Base-by-base conservation (phyloP, 2,797 vertebrate genomes). In the Sternotherus odoratus region DNA sequence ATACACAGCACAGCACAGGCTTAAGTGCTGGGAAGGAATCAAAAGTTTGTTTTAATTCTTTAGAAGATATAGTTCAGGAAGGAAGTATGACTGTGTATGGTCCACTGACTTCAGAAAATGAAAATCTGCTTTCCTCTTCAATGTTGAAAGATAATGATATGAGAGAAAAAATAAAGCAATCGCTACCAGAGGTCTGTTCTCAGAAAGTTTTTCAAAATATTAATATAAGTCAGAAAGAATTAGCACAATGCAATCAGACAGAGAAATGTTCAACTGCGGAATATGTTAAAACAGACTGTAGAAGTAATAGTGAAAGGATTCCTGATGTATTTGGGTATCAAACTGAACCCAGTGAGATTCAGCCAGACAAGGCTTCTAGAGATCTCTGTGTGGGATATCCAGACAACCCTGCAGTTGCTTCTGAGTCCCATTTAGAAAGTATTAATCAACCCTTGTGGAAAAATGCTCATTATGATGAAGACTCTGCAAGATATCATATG, bases 41-140 rank as follows among this genome's bases (percentile, higher is more conserved):
- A 56, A 84, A 96, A 89, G 80, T 86, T 43, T 77, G 11, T 87
- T 69, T 93, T 88, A 49, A 88, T 91, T 93, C 90, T 78, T 50
- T 21, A 66, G 92, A 96, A 95, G 87, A 92, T 60, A 79, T 3
- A 72, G 51, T 12, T 89, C 77, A 75, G 74, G 93, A 95, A 63
- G 85, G 83, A 91, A 87, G 51, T 88, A 26, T 7, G 13, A 5
- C 0, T 84, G 79, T 57, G 87, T 75, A 79, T 69, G 78, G 63
- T 85, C 86, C 92, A 77, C 49, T 87, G 56, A 30, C 28, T 39
- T 82, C 89, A 81, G 83, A 24, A 66, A 66, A 78, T 84, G 86
- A 74, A 81, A 85, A 89, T 54, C n/a, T 86, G 66, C 60, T 82
- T 77, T 60, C 91, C 85, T 83, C 83, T 88, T n/a, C 87, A 90